Evolutionary conservation across 2,113 vertebrate species (phyloP), one percentile per base, ranked within the genome.

Genomic region (Campylomormyrus tamandua): DNA sequence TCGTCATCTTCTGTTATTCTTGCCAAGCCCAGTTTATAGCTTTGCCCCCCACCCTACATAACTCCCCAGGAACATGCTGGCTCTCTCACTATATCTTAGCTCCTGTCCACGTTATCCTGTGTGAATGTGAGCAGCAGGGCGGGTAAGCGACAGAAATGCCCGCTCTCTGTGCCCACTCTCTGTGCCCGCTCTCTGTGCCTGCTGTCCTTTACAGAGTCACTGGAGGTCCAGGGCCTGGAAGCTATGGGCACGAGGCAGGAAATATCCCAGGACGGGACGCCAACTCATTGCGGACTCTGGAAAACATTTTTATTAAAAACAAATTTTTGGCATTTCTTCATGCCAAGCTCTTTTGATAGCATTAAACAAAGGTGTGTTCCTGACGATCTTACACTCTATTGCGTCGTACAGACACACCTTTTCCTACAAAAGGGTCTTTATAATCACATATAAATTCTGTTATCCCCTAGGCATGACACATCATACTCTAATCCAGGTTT

Each of bases 1-100:
- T 93, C 24, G 56, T 88, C 91, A 94, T 95, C 35, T 90, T 89
- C 90, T 93, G 83, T 21, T 46, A 48, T 84, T 21, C 39, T 48
- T 21, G 17, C 46, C 83, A 84, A 24, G 45, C 46, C 46, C 45
- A 45, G 39, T 86, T 48, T 80, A 27, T 31, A 15, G 83, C 48
- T 49, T 46, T 84, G 15, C 42, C 6, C 39, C 83, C 83, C 21
- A 3, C 46, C 45, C 45, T 48, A 11, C 80, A 21, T 24, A 21
- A 21, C 46, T 84, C 83, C 48, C 21, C 24, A 86, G 45, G 21
- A 50, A 45, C 42, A 85, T 15, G 45, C 46, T 27, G 21, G 21
- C 24, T 85, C 46, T n/a, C 46, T n/a, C 46, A 27, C 45, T 15
- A 8, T 42, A 19, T 19, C 35, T 80, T 42, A 39, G 31, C 83